A percentile compares a stretch with the other conserved stretches of the same genome.
Conservation (phyloP, 2,888 invertebrate genomes). For the Lymantria monacha region DNA sequence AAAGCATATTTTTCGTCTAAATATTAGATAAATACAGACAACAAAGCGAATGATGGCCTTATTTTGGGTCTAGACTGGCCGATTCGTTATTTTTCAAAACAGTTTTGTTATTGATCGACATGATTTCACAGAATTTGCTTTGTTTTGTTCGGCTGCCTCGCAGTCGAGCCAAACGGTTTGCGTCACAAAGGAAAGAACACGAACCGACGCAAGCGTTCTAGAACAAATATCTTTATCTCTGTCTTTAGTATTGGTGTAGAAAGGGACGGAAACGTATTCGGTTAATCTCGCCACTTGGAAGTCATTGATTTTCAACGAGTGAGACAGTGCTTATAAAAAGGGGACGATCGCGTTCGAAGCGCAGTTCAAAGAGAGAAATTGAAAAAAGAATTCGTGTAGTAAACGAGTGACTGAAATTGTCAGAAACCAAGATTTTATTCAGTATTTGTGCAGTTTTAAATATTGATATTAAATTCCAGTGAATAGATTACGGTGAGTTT, state of each 20-base stretch:
- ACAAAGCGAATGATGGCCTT: too few species aligned
- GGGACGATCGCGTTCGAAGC: slow-evolving; percentile 27
- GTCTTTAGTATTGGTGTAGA: slow-evolving; percentile 12
- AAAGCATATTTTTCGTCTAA: too few species aligned
- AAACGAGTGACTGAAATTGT: slow-evolving; percentile 41
- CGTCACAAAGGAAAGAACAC: slow-evolving; percentile 47
- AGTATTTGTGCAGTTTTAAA: slow-evolving; percentile 11
- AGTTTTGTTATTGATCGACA: slow-evolving; percentile 24
- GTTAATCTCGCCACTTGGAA: slow-evolving; percentile 28
- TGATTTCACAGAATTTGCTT: slow-evolving; percentile 30
- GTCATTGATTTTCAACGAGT: slow-evolving; percentile 26
- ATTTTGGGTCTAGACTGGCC: too few species aligned
- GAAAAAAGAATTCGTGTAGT: slow-evolving; percentile 35
- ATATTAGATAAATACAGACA: too few species aligned
- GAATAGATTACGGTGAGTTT: not conserved
- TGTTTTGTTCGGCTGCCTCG: slow-evolving; percentile 33
- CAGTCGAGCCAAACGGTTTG: slow-evolving; percentile 20
- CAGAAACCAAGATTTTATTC: slow-evolving; percentile 34
- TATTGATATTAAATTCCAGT: not conserved
- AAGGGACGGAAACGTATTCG: slow-evolving; percentile 21
- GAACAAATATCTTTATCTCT: slow-evolving; percentile 36
- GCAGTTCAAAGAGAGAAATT: slow-evolving; percentile 46
- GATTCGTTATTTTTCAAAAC: too few species aligned
- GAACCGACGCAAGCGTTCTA: slow-evolving; percentile 46
- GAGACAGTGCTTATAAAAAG: slow-evolving; percentile 41